Percentiles rank a stretch among this genome's conserved stretches.
These are phyloP conservation scores for Octonoba sinensis DNA, from an alignment of 2,888 invertebrate genomes.

Conservation along the genomic window DNA sequence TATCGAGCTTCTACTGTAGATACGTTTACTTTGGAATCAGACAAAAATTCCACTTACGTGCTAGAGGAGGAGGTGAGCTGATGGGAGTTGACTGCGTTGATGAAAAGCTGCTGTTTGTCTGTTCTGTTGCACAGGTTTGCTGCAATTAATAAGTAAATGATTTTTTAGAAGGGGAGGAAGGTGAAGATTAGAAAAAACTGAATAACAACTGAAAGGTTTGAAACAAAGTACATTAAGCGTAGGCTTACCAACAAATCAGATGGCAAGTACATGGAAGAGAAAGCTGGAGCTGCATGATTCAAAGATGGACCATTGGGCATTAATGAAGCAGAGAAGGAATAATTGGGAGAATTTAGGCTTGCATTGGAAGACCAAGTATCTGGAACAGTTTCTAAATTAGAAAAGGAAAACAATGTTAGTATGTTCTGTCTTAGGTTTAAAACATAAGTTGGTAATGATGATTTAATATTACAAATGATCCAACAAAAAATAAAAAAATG, in stretches of 20 bases:
- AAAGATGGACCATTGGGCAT: constrained; percentile 55
- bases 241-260: constrained; percentile 52
- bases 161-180: not conserved
- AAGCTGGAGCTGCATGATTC: constrained; percentile 47
- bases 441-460: too few relatives aligned
- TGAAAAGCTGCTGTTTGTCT: constrained; percentile 64
- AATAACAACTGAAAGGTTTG: not conserved
- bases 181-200: not conserved
- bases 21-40: too few relatives aligned
- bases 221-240: not conserved
- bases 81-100: constrained; percentile 62
- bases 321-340: constrained; percentile 32
- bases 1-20: too few relatives aligned
- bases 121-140: constrained; percentile 54
- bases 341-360: constrained; percentile 54
- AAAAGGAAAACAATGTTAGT: not conserved
- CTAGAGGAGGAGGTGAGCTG: constrained; percentile 60
- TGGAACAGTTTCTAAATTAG: constrained; percentile 45
- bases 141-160: constrained; percentile 9
- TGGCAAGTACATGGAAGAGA: constrained; percentile 41
- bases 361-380: constrained; percentile 62
- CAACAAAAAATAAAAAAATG: not conserved
- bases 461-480: too few relatives aligned
- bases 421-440: too few relatives aligned
- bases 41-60: constrained; percentile 23